A percentile compares a stretch with the other conserved stretches of the same genome.
phyloP scores from a whole-genome alignment of 2,113 vertebrate genomes.

The Nansenia antarctica region DNA sequence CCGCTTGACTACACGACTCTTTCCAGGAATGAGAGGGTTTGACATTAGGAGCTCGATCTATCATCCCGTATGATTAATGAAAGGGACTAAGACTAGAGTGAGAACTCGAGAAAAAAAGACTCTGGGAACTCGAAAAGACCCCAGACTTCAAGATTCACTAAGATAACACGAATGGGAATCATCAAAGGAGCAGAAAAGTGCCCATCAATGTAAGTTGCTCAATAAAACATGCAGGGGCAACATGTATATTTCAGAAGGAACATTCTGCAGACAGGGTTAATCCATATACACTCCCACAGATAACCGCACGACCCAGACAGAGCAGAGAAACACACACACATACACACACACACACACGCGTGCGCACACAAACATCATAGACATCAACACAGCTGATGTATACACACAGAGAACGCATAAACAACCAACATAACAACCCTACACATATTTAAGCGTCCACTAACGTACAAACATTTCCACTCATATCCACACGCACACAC shows the following conservation, averaged over 20 bases:
- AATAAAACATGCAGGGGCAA: constrained; percentile 66
- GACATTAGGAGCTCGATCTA: background rate
- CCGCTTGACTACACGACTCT: constrained; percentile 24
- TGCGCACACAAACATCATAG: background rate
- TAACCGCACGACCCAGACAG: constrained; percentile 34
- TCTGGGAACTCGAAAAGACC: background rate
- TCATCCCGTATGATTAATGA: background rate
- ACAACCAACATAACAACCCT: background rate
- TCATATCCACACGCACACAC: constrained; percentile 9
- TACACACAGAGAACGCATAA: constrained; percentile 8
- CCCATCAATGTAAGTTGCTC: constrained; percentile 44
- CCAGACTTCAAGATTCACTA: constrained; percentile 17
- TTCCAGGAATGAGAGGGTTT: constrained; percentile 29
- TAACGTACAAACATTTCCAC: background rate
- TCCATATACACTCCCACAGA: constrained; percentile 51
- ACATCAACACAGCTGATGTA: background rate
- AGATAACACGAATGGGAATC: constrained; percentile 38
- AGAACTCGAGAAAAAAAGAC: too few relatives aligned
- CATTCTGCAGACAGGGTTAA: constrained; percentile 59
- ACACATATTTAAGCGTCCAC: background rate
- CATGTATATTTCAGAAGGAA: constrained; percentile 70
- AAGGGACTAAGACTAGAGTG: background rate
- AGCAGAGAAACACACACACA: constrained; percentile 22
- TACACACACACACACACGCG: constrained; percentile 15
- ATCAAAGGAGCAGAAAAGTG: constrained; percentile 54